Evolutionary conservation across 2,888 invertebrate species (phyloP).

Genomic region (Hipparchia semele): DNA sequence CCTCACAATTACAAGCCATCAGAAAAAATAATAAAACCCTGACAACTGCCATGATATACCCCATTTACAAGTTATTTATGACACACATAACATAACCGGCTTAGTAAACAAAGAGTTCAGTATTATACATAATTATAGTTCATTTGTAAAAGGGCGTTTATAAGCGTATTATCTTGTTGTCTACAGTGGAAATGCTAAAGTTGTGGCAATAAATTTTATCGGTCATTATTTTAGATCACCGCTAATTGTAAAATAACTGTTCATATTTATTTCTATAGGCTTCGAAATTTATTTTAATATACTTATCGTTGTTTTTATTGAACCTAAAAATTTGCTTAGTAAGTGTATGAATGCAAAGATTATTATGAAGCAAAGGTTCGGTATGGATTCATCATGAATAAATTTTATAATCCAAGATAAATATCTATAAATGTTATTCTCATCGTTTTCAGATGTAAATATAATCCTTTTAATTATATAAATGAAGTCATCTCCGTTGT

Average conservation of each 20-base stretch:
- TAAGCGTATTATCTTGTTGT: conserved; percentile 11
- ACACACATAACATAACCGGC: conserved; percentile 18
- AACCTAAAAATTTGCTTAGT: background rate
- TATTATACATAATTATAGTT: conserved; percentile 28
- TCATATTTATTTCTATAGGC: conserved; percentile 1
- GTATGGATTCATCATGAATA: background rate
- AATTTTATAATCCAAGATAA: background rate
- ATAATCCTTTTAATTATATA: conserved; percentile 12
- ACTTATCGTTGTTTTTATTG: background rate
- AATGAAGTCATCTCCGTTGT: conserved; percentile 22
- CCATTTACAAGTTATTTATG: conserved; percentile 31
- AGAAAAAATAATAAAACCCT: conserved; percentile 31
- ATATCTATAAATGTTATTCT: conserved; percentile 3
- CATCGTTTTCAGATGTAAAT: conserved; percentile 1
- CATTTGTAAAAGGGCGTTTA: conserved; percentile 24
- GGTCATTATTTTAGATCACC: conserved; percentile 14
- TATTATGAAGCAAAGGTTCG: background rate
- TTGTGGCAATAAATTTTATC: conserved; percentile 7
- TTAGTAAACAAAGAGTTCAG: conserved; percentile 16
- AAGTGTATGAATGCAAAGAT: background rate
- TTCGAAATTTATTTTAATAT: background rate
- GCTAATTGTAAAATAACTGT: background rate
- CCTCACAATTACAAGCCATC: conserved; percentile 33
- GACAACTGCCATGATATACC: conserved; percentile 19
- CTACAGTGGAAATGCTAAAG: conserved; percentile 3